These are phyloP conservation scores for Mormyrus hasselquistii DNA, from an alignment of 2,797 vertebrate species.

Conservation along the genomic window DNA sequence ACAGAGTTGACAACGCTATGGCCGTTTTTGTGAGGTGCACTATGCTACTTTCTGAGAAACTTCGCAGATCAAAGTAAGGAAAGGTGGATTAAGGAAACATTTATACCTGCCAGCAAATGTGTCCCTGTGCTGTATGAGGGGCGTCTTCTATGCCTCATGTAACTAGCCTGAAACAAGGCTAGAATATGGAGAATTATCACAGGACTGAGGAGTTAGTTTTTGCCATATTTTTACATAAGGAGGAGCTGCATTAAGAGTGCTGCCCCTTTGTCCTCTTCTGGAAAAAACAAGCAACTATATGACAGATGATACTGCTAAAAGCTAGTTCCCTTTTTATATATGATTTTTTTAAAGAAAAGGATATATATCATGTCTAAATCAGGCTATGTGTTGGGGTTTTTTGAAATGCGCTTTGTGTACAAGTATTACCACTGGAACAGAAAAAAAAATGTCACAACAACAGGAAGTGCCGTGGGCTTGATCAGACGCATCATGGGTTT, in stretches of 20 bases:
- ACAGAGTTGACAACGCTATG: neutral
- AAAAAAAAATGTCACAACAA: neutral
- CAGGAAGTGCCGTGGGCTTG: constrained; percentile 15
- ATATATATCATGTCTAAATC: too few relatives aligned
- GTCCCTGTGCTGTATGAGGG: neutral
- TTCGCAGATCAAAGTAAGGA: neutral
- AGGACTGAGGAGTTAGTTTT: neutral
- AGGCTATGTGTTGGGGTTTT: neutral
- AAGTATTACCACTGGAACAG: constrained; percentile 5
- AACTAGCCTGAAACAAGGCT: neutral
- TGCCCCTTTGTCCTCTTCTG: neutral
- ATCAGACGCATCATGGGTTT: neutral
- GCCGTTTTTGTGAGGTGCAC: neutral
- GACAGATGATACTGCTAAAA: neutral
- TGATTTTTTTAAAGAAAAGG: neutral
- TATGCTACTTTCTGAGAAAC: neutral
- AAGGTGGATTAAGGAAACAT: neutral
- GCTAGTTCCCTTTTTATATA: neutral
- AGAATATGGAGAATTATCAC: neutral
- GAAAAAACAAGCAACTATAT: neutral
- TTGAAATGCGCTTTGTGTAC: neutral
- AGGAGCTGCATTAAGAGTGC: neutral
- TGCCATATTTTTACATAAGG: neutral
- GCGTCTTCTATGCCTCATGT: neutral
- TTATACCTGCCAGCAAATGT: neutral